Base-by-base conservation (phyloP, 2,113 vertebrate genomes). In the Sorex araneus region DNA sequence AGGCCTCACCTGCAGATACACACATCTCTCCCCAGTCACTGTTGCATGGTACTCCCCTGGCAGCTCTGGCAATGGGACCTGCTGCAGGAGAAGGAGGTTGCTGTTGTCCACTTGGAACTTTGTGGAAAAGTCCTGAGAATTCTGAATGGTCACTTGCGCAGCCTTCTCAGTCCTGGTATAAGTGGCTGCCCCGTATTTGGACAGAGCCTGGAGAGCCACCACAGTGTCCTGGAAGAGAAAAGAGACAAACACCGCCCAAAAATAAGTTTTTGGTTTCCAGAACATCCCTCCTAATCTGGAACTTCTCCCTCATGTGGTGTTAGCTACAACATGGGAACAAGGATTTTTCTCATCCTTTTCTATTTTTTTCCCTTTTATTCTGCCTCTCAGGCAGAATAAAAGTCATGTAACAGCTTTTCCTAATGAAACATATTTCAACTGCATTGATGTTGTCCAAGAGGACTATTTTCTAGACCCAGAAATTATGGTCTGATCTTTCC, bases 41-140 rank as follows among this genome's bases (percentile, higher is more conserved):
- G 85, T 92, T 0, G 64, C 2, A 16, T 6, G 96, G 95, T 98
- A 98, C 0, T 98, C 95, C 40, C 97, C 98, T 0, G 98, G 98
- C 83, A 98, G 90, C 1, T 27, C n/a, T 43, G 97, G 94, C 89
- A 98, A 91, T n/a, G 95, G 0, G 86, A 90, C 25, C 27, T 98
- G 98, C 95, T 99, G 99, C 10, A 99, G 98, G 60, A 99, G 96
- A 89, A 99, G 97, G 64, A 98, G 98, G 97, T 99, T 99, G 92
- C 74, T 79, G 54, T 97, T 77, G 78, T 98, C 97, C 91, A 99
- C 97, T 1, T 97, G 96, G 93, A 99, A 98, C 1, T 81, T 67
- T 60, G 96, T 82, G 95, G 94, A 90, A 83, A 97, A 95, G 87
- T 10, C 50, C 96, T 90, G 88, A 97, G 16, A 96, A 96, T 1